These are phyloP conservation scores for Calcarius ornatus DNA, from an alignment of 2,113 vertebrate genomes.

Conservation along the genomic window DNA sequence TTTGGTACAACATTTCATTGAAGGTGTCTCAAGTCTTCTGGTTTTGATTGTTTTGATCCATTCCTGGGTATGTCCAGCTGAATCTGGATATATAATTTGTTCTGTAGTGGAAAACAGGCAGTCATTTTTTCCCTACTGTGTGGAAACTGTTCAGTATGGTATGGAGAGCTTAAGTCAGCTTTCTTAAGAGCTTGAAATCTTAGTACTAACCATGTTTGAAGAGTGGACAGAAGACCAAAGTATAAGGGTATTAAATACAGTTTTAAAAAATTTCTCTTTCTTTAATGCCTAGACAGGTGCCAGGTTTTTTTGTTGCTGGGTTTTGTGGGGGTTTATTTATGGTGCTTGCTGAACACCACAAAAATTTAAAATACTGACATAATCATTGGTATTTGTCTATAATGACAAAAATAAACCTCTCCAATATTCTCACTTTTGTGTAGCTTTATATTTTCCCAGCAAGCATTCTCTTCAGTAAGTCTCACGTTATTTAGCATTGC, in stretches of 20 bases:
- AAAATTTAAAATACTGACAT: neutral
- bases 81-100: neutral
- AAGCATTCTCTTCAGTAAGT: neutral
- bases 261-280: neutral
- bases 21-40: neutral
- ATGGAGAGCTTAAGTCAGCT: neutral
- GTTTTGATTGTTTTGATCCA: neutral
- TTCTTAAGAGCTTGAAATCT: neutral
- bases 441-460: neutral
- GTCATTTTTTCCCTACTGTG: neutral
- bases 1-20: neutral
- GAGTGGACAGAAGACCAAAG: neutral
- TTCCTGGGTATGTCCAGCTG: neutral
- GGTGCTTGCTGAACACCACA: neutral
- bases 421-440: neutral
- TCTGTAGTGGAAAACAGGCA: neutral
- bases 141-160: neutral
- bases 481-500: neutral
- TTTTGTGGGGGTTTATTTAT: neutral
- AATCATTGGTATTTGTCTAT: neutral
- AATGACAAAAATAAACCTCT: constrained; percentile 18
- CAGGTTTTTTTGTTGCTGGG: neutral
- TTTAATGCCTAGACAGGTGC: neutral
- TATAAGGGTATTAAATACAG: neutral
- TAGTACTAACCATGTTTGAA: neutral